Evolutionary conservation across 2,797 vertebrate species (phyloP), one percentile per base, ranked within the genome.

Genomic region (Serranus cabrilla): DNA sequence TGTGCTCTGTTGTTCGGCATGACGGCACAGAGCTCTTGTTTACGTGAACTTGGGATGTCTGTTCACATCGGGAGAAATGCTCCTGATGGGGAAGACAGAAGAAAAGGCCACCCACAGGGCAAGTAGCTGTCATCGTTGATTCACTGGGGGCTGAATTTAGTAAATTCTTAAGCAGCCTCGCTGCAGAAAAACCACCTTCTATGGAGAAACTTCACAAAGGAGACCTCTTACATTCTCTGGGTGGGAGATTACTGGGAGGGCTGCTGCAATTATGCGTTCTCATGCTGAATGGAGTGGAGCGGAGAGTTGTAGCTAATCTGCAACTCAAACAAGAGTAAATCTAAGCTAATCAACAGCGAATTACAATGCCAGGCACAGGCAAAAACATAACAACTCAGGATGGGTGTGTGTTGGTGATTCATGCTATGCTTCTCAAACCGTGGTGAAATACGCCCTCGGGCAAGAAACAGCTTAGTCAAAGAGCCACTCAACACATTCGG

Each of bases 281-380:
- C 85, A 75, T 85, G 60, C 83, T 92, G 91, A 87, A 94, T 84
- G 75, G 85, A 86, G 77, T 69, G 61, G 56, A 91, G 90, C 78
- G 56, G 42, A 82, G 83, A 90, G 81, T 90, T 87, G 83, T 73
- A 85, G 84, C 88, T 93, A 88, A 93, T 93, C 91, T 92, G 85
- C 91, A 93, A 93, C 92, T 94, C 89, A 92, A 94, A 93, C 91
- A 87, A 85, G 82, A 87, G 88, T 91, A 88, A 91, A 93, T 90
- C 90, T 87, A 54, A 87, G 85, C 49, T 92, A 81, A 92, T 93
- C 91, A 93, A 90, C 86, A 42, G 80, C 12, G 73, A 91, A 91
- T 93, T 86, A 92, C 91, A 91, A 92, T 86, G 87, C 78, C n/a
- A 81, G 82, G 89, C 86, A 74, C 82, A 81, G 85, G 87, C 86